Evolutionary conservation across 2,797 vertebrate genomes (phyloP), one percentile per base, ranked within the genome.

Genomic region (Mico argentatus): DNA sequence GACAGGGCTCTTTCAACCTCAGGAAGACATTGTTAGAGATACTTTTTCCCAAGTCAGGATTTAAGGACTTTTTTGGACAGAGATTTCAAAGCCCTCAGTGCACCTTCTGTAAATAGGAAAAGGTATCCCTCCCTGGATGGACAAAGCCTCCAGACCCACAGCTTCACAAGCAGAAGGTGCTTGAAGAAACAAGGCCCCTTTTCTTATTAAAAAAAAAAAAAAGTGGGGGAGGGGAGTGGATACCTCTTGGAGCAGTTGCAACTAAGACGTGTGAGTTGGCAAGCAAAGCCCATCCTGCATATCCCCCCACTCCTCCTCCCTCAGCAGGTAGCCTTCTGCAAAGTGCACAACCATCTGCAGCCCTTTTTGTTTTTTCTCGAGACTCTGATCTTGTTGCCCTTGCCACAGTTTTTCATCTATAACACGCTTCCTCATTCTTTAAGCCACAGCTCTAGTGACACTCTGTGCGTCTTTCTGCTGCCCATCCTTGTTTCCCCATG

Each of bases 141-240:
- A 26, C 41, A 27, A 39, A 57, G 57, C 46, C 90, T 82, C 3
- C 8, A 20, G 46, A 73, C 67, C 57, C 48, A 82, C 26, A 81
- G 36, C 4, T 15, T 67, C 33, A 80, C 36, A 70, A 76, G 41
- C 10, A 64, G 73, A 84, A 88, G 27, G 59, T 64, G 15, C 27
- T 48, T 84, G 72, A 19, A n/a, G n/a, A 88, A 77, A 44, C 24
- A 83, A 84, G 50, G 15, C 4, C 36, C 36, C 27, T 76, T 61
- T 75, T 27, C 41, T 46, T 33, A 64, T 73, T 48, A 22, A 26
- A 13, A 39, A 41, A 57, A 80, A 44, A 59, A 15, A 24, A 36
- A 36, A 13, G 19, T 4, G 1, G 3, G 4, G 2, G 7, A 2
- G n/a, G 3, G 19, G 22, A 33, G 30, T 64, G 5, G 5, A 15